phyloP scores from a whole-genome alignment of 2,797 vertebrate species.

The Erpetoichthys calabaricus region DNA sequence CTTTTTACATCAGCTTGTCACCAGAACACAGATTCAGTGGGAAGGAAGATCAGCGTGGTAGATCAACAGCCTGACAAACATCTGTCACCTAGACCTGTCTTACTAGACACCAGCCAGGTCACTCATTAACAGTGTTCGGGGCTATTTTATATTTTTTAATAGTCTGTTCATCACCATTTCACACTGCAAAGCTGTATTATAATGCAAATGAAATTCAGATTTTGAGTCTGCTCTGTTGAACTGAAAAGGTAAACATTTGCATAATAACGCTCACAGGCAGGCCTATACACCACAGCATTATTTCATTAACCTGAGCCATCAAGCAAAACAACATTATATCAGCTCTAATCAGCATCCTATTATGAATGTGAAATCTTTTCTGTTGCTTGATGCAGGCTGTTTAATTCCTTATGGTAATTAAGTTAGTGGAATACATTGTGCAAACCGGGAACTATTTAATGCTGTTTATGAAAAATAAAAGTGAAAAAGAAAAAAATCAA shows the following conservation, averaged over 20 bases:
- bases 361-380: conserved; percentile 9
- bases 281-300: conserved; percentile 20
- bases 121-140: no score
- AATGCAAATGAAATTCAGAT: conserved; percentile 46
- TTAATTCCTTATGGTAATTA: conserved; percentile 18
- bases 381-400: conserved; percentile 7
- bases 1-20: no score
- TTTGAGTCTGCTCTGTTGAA: conserved; percentile 34
- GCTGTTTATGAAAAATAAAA: no score
- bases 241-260: conserved; percentile 53
- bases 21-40: no score
- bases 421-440: conserved; percentile 7
- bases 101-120: no score
- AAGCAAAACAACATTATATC: conserved; percentile 25
- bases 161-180: conserved; percentile 8
- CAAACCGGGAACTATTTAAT: no score
- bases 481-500: no score
- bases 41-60: no score
- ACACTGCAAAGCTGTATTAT: conserved; percentile 24
- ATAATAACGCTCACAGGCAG: conserved; percentile 25
- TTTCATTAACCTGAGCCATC: conserved; percentile 37
- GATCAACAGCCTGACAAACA: no score
- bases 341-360: conserved; percentile 25
- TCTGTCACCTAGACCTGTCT: no score
- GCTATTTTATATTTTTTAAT: no score